Percentiles rank a stretch among this genome's conserved stretches.
phyloP scores from a whole-genome alignment of 2,888 invertebrate genomes.

The Epiblema foenella region DNA sequence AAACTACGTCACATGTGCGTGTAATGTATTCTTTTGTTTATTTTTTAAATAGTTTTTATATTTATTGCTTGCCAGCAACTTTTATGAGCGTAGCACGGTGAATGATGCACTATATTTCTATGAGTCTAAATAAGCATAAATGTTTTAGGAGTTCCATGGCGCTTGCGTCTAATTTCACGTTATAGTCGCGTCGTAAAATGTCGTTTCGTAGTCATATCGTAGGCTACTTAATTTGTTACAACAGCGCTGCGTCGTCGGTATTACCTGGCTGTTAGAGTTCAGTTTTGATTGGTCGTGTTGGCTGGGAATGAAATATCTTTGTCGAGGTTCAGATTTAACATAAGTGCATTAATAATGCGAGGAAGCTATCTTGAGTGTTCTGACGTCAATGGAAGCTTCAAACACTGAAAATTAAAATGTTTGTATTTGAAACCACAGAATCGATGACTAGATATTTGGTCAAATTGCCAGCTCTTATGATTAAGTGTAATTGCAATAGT shows the following conservation, averaged over 20 bases:
- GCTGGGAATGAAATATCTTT: conserved; percentile 5
- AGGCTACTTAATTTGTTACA: conserved; percentile 8
- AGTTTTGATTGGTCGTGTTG: conserved; percentile 1
- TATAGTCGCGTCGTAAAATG: conserved; percentile 33
- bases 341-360: conserved; percentile 12
- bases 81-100: conserved; percentile 64
- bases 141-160: not conserved
- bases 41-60: conserved; percentile 61
- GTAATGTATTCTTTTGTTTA: conserved; percentile 58
- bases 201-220: conserved; percentile 34
- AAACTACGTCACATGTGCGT: conserved; percentile 51
- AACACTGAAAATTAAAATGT: conserved; percentile 4
- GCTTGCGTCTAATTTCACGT: not conserved
- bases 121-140: not conserved
- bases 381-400: not conserved
- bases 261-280: not conserved
- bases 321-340: not conserved
- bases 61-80: conserved; percentile 61
- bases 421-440: not conserved
- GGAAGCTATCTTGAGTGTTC: not conserved
- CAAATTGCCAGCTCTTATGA: not conserved
- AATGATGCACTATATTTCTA: conserved; percentile 54
- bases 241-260: not conserved
- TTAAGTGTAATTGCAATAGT: too few species aligned
- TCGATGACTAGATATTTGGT: not conserved